Evolutionary conservation across 64 coral and sea anemone genomes (phyloP).

Genomic region (Montipora cactus): DNA sequence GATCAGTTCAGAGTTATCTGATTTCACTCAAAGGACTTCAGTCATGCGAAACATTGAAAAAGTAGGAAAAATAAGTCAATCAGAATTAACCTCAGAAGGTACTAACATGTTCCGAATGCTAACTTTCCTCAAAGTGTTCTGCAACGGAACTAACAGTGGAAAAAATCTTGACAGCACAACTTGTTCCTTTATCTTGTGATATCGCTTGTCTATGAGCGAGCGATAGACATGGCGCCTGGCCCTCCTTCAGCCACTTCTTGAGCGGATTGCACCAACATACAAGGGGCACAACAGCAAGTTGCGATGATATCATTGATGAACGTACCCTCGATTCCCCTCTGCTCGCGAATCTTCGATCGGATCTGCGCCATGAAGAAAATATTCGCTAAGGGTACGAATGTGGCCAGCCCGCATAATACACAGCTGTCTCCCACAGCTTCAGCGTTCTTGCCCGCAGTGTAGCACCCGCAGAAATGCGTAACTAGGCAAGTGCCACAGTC

Average conservation of each 20-base stretch:
- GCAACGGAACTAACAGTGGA: no score
- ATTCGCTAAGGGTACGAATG: constrained; percentile 67
- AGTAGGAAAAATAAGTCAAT: no score
- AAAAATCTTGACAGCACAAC: background rate
- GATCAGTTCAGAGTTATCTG: no score
- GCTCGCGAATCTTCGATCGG: constrained; percentile 87
- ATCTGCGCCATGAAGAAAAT: constrained; percentile 76
- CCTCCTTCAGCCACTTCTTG: constrained; percentile 80
- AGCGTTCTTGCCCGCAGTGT: constrained; percentile 89
- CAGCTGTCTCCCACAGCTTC: constrained; percentile 95
- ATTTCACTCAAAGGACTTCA: no score
- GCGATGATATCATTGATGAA: constrained; percentile 65
- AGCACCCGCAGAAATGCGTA: constrained; percentile 66
- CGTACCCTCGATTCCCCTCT: constrained; percentile 76
- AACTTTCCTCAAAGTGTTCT: no score
- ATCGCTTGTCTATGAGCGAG: constrained; percentile 55
- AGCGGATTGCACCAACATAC: constrained; percentile 80
- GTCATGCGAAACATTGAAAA: no score
- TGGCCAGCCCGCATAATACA: constrained; percentile 62
- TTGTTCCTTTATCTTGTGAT: background rate
- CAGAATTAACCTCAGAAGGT: no score
- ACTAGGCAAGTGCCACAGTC: constrained; percentile 88
- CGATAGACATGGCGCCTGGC: constrained; percentile 77
- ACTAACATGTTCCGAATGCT: no score
- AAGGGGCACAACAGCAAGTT: constrained; percentile 65